Evolutionary conservation across 2,888 invertebrate species (phyloP).

Genomic region (Chironomus tentans): DNA sequence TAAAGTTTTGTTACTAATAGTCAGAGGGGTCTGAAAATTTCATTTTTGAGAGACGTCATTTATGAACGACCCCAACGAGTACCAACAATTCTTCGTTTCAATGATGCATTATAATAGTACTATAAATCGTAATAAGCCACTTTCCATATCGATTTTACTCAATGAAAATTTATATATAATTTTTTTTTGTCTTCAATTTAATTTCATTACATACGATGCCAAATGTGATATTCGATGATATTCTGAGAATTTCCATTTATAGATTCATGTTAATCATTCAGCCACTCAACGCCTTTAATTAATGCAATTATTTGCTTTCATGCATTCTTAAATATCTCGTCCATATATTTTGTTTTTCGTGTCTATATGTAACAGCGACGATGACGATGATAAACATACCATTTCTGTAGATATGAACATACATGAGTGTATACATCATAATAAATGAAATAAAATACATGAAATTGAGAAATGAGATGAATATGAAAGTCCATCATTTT

Average conservation of each 20-base stretch:
- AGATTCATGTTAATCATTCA: background rate
- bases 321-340: background rate
- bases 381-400: background rate
- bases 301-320: constrained; percentile 10
- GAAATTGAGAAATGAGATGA: background rate
- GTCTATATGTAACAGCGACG: background rate
- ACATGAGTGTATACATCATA: no score
- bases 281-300: constrained; percentile 17
- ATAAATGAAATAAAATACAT: background rate
- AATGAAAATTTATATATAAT: background rate
- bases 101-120: no score
- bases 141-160: constrained; percentile 11
- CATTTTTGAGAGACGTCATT: no score
- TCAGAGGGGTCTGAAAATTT: no score
- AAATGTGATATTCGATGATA: background rate
- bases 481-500: constrained; percentile 14
- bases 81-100: background rate
- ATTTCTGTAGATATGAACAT: background rate
- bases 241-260: background rate
- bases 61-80: no score
- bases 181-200: background rate
- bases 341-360: background rate
- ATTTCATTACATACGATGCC: background rate
- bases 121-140: no score
- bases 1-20: no score